Evolutionary conservation across 1,140 invertebrate species (phyloP).

Genomic region (Drosophila rhopaloa): DNA sequence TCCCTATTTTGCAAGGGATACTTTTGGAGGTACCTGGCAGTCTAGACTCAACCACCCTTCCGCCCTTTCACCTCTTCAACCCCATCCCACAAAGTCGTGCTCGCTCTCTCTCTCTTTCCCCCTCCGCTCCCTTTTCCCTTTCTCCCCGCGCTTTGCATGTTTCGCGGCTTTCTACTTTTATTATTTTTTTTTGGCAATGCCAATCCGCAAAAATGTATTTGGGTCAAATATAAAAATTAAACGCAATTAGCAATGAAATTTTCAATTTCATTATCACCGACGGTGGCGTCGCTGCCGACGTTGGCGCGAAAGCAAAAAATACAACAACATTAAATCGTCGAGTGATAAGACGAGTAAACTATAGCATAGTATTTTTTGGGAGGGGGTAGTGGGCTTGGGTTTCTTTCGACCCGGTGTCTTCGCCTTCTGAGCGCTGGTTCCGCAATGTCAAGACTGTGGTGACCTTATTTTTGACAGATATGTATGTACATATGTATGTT

Average conservation of each 20-base stretch:
- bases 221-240: slow-evolving; percentile 83
- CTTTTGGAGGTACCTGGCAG: not conserved
- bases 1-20: not conserved
- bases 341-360: slow-evolving; percentile 52
- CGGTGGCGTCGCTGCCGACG: slow-evolving; percentile 25
- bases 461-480: slow-evolving; percentile 63
- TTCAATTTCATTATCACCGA: slow-evolving; percentile 82
- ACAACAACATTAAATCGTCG: slow-evolving; percentile 29
- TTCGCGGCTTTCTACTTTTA: slow-evolving; percentile 41
- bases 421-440: slow-evolving; percentile 42
- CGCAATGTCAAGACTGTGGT: slow-evolving; percentile 75
- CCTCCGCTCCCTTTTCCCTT: slow-evolving; percentile 2
- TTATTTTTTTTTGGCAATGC: slow-evolving; percentile 59
- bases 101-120: not conserved
- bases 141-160: slow-evolving; percentile 21
- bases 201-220: slow-evolving; percentile 72
- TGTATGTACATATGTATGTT: too few species aligned
- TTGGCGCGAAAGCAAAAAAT: slow-evolving; percentile 7
- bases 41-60: not conserved
- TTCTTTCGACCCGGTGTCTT: slow-evolving; percentile 11
- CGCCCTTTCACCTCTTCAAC: not conserved
- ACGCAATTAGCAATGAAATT: slow-evolving; percentile 84
- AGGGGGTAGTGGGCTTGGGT: slow-evolving; percentile 1
- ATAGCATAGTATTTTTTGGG: not conserved
- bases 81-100: slow-evolving; percentile 9